phyloP scores from a whole-genome alignment of 2,888 invertebrate genomes.

The Plutella xylostella region DNA sequence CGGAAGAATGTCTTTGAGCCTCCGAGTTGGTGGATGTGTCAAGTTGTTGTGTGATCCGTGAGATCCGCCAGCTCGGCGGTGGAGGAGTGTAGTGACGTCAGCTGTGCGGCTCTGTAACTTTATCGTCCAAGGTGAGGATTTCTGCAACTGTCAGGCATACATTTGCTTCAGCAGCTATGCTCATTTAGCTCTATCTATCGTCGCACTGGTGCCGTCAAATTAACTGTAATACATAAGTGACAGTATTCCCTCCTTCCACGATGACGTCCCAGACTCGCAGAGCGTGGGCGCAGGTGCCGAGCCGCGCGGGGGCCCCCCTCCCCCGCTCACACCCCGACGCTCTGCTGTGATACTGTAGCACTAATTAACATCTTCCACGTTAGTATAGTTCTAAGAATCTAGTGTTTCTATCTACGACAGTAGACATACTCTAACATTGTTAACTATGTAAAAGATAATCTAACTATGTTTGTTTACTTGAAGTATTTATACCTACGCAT shows the following conservation, averaged over 20 bases:
- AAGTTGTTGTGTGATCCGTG: neutral
- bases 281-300: neutral
- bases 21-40: neutral
- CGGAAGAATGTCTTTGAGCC: neutral
- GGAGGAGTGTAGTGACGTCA: neutral
- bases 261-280: neutral
- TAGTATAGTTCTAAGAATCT: slow-evolving; percentile 59
- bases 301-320: neutral
- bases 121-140: no score
- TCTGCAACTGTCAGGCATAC: no score
- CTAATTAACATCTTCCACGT: slow-evolving; percentile 61
- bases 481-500: slow-evolving; percentile 49
- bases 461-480: slow-evolving; percentile 50
- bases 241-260: neutral
- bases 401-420: slow-evolving; percentile 58
- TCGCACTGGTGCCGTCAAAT: no score
- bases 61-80: neutral
- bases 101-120: no score
- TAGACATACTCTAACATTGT: slow-evolving; percentile 57
- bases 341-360: slow-evolving; percentile 67
- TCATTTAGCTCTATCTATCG: no score
- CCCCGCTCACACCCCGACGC: slow-evolving; percentile 38
- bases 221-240: neutral
- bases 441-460: slow-evolving; percentile 58
- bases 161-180: no score